Base-by-base conservation (phyloP, 2,888 invertebrate species). In the Acrocyrtus sp. region DNA sequence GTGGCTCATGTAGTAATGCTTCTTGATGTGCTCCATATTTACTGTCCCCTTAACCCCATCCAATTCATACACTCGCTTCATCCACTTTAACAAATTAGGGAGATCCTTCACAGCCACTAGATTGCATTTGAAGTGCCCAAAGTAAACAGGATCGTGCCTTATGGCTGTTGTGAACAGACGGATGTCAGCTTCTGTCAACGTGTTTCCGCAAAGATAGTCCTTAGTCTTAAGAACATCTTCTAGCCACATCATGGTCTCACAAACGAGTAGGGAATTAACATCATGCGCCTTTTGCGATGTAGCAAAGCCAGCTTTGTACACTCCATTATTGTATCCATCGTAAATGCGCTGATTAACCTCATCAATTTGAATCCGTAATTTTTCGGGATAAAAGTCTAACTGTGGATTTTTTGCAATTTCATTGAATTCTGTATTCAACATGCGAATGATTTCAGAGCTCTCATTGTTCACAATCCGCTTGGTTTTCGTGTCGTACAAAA, bases 1-100 rank as follows among this genome's bases (percentile, higher is more conserved):
- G 12, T 75, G 76, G 2, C 77, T 75, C 68, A 75, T 65, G 65
- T 75, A 79, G 60, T 79, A 79, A 58, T 75, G 76, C 24, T 75
- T 76, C 43, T 79, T 79, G 53, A 79, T 79, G 34, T 79, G 79
- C 12, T 78, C 75, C 76, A 79, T 79, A 34, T 78, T 75, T 8
- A 79, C 72, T 1, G 79, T 78, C 5, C 76, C 74, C 39, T 58
- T 48, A n/a, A 79, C 41, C 10, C 63, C 66, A 12, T 39, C 29
- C 24, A 69, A 47, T 34, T 72, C 58, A 22, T 69, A 76, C 15
- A 79, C 62, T 15, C 10, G 19, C 17, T 73, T 76, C 75, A 78
- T 68, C 79, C 79, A 79, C 10, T 21, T 47, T 0, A 58, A 73
- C 29, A 78, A 56, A 26, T 54, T 58, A 3, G 66, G 65, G 5